A percentile compares a stretch with the other conserved stretches of the same genome.
Conservation (phyloP, 2,797 vertebrate species). For the Gymnopithys bicolor region DNA sequence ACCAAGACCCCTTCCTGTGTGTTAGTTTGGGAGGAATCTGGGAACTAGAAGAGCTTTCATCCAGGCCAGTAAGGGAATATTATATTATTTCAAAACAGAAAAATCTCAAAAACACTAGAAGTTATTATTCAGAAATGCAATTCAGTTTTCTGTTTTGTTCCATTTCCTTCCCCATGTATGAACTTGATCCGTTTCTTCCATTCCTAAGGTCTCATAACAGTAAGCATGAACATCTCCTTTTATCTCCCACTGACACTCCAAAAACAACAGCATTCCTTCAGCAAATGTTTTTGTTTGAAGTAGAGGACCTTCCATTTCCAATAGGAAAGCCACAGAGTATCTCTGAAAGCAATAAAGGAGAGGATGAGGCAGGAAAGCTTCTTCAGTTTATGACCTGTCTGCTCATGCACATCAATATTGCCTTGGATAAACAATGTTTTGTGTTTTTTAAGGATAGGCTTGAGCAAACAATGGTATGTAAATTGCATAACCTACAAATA, state of each 20-base stretch:
- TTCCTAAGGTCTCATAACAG: neutral
- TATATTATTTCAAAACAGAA: neutral
- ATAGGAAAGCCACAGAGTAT: neutral
- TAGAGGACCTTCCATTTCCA: neutral
- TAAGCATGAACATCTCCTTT: neutral
- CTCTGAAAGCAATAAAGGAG: neutral
- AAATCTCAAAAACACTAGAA: neutral
- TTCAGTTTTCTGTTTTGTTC: neutral
- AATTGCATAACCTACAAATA: slow-evolving; percentile 25
- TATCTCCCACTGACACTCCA: neutral
- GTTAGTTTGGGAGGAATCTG: neutral
- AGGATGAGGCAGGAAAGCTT: neutral
- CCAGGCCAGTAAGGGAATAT: neutral
- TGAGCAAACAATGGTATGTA: slow-evolving; percentile 31
- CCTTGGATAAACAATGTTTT: slow-evolving; percentile 10
- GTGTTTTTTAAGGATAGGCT: neutral
- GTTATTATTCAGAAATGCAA: neutral
- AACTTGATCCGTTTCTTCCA: neutral
- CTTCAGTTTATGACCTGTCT: neutral
- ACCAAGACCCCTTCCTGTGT: neutral
- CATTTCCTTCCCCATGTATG: neutral
- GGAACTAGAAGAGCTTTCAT: neutral
- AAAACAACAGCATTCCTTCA: neutral
- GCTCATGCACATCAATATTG: neutral
- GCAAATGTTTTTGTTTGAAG: neutral